Evolutionary conservation across 2,113 vertebrate genomes (phyloP).

Genomic region (Gasterosteus aculeatus): DNA sequence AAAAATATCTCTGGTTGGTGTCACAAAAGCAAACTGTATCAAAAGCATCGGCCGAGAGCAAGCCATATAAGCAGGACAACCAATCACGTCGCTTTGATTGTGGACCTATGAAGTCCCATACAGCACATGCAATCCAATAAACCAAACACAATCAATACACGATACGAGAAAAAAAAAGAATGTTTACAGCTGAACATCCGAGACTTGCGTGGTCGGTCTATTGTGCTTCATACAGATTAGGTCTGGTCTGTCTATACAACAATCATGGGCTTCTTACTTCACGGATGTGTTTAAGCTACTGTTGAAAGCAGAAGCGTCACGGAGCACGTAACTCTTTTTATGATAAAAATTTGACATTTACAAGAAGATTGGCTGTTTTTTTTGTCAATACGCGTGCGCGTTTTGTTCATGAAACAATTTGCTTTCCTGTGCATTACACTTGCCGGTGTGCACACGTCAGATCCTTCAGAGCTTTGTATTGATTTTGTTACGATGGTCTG

Average conservation of each 20-base stretch:
- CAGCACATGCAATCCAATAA: conserved; percentile 81
- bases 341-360: conserved; percentile 18
- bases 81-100: conserved; percentile 79
- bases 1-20: conserved; percentile 82
- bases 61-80: conserved; percentile 79
- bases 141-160: conserved; percentile 78
- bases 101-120: conserved; percentile 78
- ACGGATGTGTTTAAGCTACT: conserved; percentile 71
- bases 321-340: conserved; percentile 30
- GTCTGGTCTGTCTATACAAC: conserved; percentile 76
- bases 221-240: conserved; percentile 81
- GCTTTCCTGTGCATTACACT: neutral
- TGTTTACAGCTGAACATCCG: conserved; percentile 76
- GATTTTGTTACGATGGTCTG: conserved; percentile 28
- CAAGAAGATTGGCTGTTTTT: neutral
- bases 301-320: conserved; percentile 63
- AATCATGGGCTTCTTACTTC: conserved; percentile 72
- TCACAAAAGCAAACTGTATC: conserved; percentile 83
- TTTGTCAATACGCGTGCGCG: neutral
- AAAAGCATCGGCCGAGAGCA: conserved; percentile 80
- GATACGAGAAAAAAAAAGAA: conserved; percentile 69
- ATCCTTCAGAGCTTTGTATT: conserved; percentile 23
- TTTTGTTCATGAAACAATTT: conserved; percentile 4
- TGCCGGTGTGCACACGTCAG: neutral
- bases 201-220: conserved; percentile 75